Conservation (phyloP, 2,888 invertebrate genomes). For the Nomada lathburiana region DNA sequence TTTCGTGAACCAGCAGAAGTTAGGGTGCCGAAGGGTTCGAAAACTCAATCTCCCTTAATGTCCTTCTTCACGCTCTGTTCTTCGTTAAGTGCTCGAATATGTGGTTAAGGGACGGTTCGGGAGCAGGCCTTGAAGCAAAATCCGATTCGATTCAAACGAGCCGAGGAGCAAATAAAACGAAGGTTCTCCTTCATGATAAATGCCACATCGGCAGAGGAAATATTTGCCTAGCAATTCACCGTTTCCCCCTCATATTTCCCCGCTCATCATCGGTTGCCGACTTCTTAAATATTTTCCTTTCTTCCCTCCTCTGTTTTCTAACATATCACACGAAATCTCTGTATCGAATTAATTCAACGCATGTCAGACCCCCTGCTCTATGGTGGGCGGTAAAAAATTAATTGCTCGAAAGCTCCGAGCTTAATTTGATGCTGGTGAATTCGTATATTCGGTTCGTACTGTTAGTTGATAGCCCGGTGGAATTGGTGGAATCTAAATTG, state of each 20-base stretch:
- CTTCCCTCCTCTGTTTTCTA: not conserved
- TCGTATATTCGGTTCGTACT: not conserved
- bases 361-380: no score
- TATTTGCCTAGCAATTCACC: constrained; percentile 7
- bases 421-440: not conserved
- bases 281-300: constrained; percentile 2
- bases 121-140: not conserved
- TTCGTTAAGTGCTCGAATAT: not conserved
- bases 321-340: not conserved
- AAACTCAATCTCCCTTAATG: constrained; percentile 10
- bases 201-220: constrained; percentile 22
- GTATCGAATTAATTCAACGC: not conserved
- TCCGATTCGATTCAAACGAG: constrained; percentile 5
- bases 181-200: not conserved
- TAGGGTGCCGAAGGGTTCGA: not conserved
- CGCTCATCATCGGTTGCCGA: no score
- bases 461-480: not conserved
- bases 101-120: not conserved
- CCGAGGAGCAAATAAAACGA: not conserved
- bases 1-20: not conserved
- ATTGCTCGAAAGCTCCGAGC: not conserved
- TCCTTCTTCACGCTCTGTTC: not conserved
- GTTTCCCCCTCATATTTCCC: no score
- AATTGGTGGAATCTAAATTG: constrained; percentile 7
- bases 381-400: not conserved